Evolutionary conservation across 2,797 vertebrate genomes (phyloP), one percentile per base, ranked within the genome.

Genomic region (Calcarius lapponicus): DNA sequence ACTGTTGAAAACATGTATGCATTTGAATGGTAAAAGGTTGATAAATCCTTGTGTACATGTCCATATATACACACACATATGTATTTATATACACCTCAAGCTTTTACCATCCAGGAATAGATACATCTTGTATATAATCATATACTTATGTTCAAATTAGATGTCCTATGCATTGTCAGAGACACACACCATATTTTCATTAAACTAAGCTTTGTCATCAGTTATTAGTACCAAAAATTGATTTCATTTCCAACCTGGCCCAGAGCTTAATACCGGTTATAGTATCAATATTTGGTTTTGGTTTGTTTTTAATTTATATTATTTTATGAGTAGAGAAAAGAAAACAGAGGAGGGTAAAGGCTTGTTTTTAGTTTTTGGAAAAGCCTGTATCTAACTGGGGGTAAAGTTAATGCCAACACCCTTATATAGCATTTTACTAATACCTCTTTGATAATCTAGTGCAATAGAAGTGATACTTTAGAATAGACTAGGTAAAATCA

Each of bases 111-210:
- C 97, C 96, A 93, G 82, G 66, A 74, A 94, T 84, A 97, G 95
- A 95, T 83, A 89, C 79, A 86, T 90, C 83, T 93, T 96, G 92
- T 80, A 91, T 79, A 87, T 95, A 95, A 96, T 95, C 90, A 74
- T 86, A 62, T 65, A 96, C 91, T 97, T 97, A 93, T 90, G 95
- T 92, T 95, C 92, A 96, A 95, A 97, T 97, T 97, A 98, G 97
- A 98, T 98, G 97, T 93, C 98, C 98, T 98, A 98, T 96, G 94
- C 98, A 98, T 98, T 98, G 98, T 98, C 98, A 98, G 98, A 99
- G 99, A 99, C 98, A 99, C 98, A 98, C 97, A 98, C 98, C 98
- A 98, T 98, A 98, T 98, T 98, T 98, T 98, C 94, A 97, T 98
- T 98, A 98, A 98, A 97, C 98, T 97, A 98, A 98, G 98, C 98